phyloP scores from a whole-genome alignment of 2,888 invertebrate genomes.

The Xestia ashworthii region DNA sequence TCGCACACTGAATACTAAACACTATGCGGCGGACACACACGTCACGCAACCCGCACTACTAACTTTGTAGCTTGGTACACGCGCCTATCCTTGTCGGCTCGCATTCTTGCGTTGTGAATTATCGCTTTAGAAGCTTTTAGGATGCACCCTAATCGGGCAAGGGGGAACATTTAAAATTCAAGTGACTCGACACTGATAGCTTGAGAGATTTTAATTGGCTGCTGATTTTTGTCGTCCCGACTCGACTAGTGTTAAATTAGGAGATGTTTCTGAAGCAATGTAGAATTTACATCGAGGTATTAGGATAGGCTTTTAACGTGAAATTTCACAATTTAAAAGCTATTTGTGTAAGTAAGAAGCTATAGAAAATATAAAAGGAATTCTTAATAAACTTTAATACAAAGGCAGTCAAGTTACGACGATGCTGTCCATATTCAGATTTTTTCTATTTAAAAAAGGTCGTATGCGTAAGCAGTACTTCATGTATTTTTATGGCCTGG shows the following conservation, averaged over 20 bases:
- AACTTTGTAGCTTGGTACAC: conserved; percentile 76
- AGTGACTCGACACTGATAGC: conserved; percentile 83
- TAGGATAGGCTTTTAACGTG: conserved; percentile 51
- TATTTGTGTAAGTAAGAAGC: conserved; percentile 30
- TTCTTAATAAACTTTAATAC: conserved; percentile 32
- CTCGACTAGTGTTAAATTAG: conserved; percentile 64
- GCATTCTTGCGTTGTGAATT: conserved; percentile 88
- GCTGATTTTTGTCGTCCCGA: conserved; percentile 80
- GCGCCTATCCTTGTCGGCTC: conserved; percentile 86
- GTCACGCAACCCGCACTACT: conserved; percentile 57
- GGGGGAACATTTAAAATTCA: conserved; percentile 85
- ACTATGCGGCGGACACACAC: conserved; percentile 68
- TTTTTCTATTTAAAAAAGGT: conserved; percentile 47
- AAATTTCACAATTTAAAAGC: conserved; percentile 44
- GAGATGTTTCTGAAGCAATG: conserved; percentile 48
- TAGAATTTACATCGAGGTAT: conserved; percentile 57
- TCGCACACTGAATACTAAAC: conserved; percentile 69
- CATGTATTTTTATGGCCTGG: conserved; percentile 43
- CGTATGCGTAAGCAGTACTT: conserved; percentile 41
- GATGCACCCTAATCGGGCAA: conserved; percentile 88
- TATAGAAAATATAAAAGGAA: conserved; percentile 48
- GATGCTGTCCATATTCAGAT: conserved; percentile 35
- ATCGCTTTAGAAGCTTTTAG: conserved; percentile 88
- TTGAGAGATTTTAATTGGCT: conserved; percentile 87
- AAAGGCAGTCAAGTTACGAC: conserved; percentile 30